These are phyloP conservation scores for Meteorus colon DNA, from an alignment of 2,888 invertebrate species.

Conservation along the genomic window DNA sequence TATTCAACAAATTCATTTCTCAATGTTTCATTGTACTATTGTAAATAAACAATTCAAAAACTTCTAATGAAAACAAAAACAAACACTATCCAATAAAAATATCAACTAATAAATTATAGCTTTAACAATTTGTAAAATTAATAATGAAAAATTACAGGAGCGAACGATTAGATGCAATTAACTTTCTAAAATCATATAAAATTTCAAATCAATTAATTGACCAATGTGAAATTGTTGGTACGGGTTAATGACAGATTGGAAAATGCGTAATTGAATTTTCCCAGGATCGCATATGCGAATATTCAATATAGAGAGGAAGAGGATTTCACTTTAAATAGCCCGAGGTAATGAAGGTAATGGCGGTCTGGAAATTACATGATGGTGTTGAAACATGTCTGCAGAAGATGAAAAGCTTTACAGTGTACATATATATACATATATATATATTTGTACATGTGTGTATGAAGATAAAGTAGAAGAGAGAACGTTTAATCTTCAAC, in stretches of 20 bases:
- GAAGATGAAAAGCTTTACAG: conserved; percentile 13
- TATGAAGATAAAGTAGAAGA: conserved; percentile 12
- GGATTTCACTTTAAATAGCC: background rate
- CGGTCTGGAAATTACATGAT: background rate
- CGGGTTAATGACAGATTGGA: background rate
- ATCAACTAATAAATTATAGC: too few relatives aligned
- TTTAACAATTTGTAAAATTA: too few relatives aligned
- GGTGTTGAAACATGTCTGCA: background rate
- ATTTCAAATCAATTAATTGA: background rate
- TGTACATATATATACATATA: background rate
- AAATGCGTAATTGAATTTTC: conserved; percentile 8
- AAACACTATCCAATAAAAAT: too few relatives aligned
- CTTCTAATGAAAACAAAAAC: too few relatives aligned
- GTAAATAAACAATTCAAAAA: too few relatives aligned
- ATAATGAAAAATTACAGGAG: too few relatives aligned
- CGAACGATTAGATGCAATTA: too few relatives aligned
- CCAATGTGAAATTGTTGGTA: background rate
- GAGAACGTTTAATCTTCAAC: conserved; percentile 17
- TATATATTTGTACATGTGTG: background rate
- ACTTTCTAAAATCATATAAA: background rate
- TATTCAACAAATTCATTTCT: too few relatives aligned
- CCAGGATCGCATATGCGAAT: background rate
- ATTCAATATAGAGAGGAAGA: background rate
- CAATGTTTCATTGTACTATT: too few relatives aligned
- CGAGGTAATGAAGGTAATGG: background rate